Evolutionary conservation across 2,113 vertebrate species (phyloP), one percentile per base, ranked within the genome.

Genomic region (Vimba vimba): DNA sequence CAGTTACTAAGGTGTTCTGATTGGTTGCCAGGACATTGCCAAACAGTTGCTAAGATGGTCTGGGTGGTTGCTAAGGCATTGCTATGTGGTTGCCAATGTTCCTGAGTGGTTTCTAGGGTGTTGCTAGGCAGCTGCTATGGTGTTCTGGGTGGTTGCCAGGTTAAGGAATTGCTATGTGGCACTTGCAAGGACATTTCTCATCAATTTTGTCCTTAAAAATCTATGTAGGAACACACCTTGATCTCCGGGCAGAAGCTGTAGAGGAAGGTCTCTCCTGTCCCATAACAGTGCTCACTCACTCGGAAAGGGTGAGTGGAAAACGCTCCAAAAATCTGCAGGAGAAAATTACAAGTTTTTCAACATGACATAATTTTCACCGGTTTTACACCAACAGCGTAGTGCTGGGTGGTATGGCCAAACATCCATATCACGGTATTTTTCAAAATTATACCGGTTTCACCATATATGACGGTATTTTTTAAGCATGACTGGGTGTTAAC

Each of bases 181-280:
- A n/a, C 23, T 25, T 68, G 13, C 15, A 30, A 66, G 13, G 27
- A 27, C 6, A 30, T 68, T 68, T 68, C 13, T 6, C 11, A 62
- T 25, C 3, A 12, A 30, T 27, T 64, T 15, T 15, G 27, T 3
- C 8, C 33, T 33, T 19, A 21, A 43, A 43, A 43, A 39, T 12
- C 10, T 13, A n/a, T 12, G 21, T 43, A 73, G 36, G 10, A 73
- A 12, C 62, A 57, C 92, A 96, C 98, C 97, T 98, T 97, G 91
- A 99, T 97, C 93, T 97, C 95, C 52, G 98, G 97, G 91, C 96
- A 96, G 92, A 99, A 99, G 15, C 97, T 99, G 88, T 96, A 99
- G 66, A 99, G 96, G 90, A 99, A 99, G 0, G 98, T 99, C 92
- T 99, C 98, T 80, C 98, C 98, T 21, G 98, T 99, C 88, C 98